Conservation (phyloP, 2,888 invertebrate species). For the Atethmia centrago region DNA sequence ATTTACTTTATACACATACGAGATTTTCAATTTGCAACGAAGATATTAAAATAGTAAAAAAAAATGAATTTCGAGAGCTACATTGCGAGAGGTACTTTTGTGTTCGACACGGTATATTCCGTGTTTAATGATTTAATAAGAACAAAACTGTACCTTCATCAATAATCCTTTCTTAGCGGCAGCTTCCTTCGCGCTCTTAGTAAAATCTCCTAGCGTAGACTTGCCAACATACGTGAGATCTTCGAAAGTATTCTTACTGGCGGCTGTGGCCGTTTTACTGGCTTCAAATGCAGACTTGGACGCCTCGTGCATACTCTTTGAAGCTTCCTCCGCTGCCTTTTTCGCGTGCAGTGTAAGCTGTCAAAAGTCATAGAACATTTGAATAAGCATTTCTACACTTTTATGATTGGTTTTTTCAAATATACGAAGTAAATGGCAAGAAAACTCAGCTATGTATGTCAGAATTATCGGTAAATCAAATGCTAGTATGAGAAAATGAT, state of each 20-base stretch:
- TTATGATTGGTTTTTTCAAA: not conserved
- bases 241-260: constrained; percentile 96
- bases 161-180: constrained; percentile 96
- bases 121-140: not conserved
- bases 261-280: constrained; percentile 96
- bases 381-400: not conserved
- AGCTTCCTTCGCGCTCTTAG: constrained; percentile 97
- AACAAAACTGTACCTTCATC: constrained; percentile 89
- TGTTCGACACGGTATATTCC: not conserved
- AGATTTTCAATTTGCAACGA: no score
- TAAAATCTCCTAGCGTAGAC: constrained; percentile 96
- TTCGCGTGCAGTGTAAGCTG: constrained; percentile 96
- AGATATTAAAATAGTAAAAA: no score
- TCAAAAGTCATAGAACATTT: constrained; percentile 29
- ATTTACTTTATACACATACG: no score
- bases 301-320: constrained; percentile 95
- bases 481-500: constrained; percentile 21
- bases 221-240: constrained; percentile 97
- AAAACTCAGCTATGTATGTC: constrained; percentile 40
- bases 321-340: constrained; percentile 95
- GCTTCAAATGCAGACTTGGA: constrained; percentile 96
- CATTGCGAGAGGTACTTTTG: not conserved
- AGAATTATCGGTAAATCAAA: not conserved
- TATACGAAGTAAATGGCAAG: constrained; percentile 8
- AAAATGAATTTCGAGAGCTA: not conserved